Percentiles rank a stretch among this genome's conserved stretches.
Conservation (phyloP, 30 jellyfish, hydroid and myxozoan genomes). For the Sanderia malayensis region DNA sequence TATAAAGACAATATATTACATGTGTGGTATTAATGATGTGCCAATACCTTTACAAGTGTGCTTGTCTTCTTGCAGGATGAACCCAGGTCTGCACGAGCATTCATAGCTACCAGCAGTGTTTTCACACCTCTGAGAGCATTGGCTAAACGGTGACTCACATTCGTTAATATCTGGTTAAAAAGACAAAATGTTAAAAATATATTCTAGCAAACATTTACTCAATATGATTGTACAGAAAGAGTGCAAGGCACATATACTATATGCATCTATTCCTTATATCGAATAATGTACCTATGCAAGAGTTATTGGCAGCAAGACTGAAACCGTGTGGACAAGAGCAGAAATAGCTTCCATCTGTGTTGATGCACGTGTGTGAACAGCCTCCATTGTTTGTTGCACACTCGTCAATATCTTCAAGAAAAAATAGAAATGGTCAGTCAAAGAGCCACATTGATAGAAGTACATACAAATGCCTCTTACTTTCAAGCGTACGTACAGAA, state of each 20-base stretch:
- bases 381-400: constrained; percentile 80
- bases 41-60: constrained; percentile 67
- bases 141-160: constrained; percentile 51
- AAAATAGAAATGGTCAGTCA: background rate
- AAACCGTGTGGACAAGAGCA: constrained; percentile 89
- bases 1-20: no score
- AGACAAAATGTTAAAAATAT: no score
- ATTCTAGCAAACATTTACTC: no score
- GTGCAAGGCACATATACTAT: no score
- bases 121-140: constrained; percentile 70
- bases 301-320: constrained; percentile 56
- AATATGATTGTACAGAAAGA: no score
- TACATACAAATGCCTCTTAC: no score
- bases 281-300: constrained; percentile 94
- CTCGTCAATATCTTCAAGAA: constrained; percentile 70
- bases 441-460: no score
- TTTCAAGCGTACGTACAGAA: no score
- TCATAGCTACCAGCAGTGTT: constrained; percentile 70
- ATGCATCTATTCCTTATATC: no score
- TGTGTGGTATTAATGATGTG: no score
- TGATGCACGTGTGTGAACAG: constrained; percentile 83
- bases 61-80: constrained; percentile 46
- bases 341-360: constrained; percentile 87
- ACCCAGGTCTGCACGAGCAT: constrained; percentile 82
- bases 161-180: constrained; percentile 58